Conservation (phyloP, 1,140 invertebrate species). For the Palaemon carinicauda region DNA sequence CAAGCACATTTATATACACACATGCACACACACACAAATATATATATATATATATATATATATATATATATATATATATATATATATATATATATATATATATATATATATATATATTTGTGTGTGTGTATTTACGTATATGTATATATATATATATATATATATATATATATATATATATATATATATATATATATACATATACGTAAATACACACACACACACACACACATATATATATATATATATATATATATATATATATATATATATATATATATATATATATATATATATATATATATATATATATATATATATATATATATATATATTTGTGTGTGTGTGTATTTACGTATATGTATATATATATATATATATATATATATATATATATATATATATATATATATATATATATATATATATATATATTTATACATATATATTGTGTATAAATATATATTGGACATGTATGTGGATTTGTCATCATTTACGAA, state of each 20-base stretch:
- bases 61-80: slow-evolving; percentile 5
- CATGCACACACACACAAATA: not conserved
- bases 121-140: not conserved
- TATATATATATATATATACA: not conserved
- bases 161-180: not conserved
- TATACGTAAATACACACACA: not conserved
- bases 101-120: not conserved
- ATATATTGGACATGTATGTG: too few relatives aligned
- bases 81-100: slow-evolving; percentile 5
- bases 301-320: not conserved
- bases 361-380: not conserved
- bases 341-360: too few relatives aligned
- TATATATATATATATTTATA: not conserved
- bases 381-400: not conserved
- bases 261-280: not conserved
- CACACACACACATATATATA: not conserved
- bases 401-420: not conserved
- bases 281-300: not conserved
- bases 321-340: too few relatives aligned
- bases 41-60: not conserved
- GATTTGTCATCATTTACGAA: too few relatives aligned
- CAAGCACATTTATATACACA: not conserved
- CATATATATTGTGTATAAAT: too few relatives aligned
- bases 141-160: not conserved
- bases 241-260: not conserved